Base-by-base conservation (phyloP, 1,140 invertebrate genomes). In the Drosophila rhopaloa region DNA sequence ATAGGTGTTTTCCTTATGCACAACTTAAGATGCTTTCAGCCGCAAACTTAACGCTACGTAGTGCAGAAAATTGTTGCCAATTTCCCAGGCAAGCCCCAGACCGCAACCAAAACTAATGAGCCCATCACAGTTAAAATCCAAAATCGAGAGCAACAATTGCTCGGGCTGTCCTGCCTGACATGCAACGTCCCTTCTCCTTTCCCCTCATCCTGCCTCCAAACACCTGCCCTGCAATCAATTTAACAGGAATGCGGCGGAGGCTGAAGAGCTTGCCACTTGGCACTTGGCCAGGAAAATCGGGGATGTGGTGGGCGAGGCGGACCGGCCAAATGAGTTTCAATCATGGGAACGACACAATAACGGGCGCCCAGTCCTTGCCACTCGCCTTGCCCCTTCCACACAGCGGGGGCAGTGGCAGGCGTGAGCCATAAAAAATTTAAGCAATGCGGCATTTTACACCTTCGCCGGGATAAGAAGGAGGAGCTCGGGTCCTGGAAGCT, bases 381-480 rank as follows among this genome's bases (percentile, higher is more conserved):
- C 11, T 29, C 47, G 29, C 38, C 24, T 24, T 24, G 24, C 24
- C 24, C 24, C 24, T 24, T 24, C 24, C 24, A 24, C 14, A 1
- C 44, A 14, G 46, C 46, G 14, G n/a, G n/a, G 61, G 71, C 61
- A 24, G 24, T 24, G 55, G 72, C 66, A 77, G 77, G 55, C 51
- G 67, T 71, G 51, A 60, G 76, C 73, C 51, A 85, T 81, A 85
- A 85, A 85, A 76, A 84, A 85, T 84, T 85, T 80, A 85, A 84
- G 81, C 81, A 85, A 84, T 85, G 77, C 77, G 81, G 81, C 81
- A 84, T 85, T 84, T 83, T 84, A 81, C 81, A 84, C 81, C 81
- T 84, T 84, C 58, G 50, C 61, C 56, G 46, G 60, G 66, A 47
- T 51, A 51, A 43, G 46, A 63, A 57, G 50, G 37, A 41, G 62